Evolutionary conservation across 2,888 invertebrate genomes (phyloP).

Genomic region (Eupithecia tripunctaria): DNA sequence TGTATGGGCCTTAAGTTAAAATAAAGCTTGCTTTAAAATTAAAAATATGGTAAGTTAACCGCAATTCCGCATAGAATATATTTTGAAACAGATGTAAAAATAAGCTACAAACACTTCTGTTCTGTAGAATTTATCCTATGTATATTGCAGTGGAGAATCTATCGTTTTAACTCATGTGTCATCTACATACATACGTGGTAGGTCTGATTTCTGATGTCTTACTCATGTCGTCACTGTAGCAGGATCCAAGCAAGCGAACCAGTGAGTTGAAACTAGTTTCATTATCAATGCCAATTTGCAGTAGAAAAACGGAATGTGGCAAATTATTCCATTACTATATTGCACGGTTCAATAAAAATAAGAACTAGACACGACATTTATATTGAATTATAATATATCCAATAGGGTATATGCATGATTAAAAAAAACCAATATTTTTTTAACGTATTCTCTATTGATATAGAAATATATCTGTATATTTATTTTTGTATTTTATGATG

Average conservation of each 20-base stretch:
- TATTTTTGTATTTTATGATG: too few relatives aligned
- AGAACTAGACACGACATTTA: not conserved
- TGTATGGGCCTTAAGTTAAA: too few relatives aligned
- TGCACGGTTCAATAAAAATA: slow-evolving; percentile 2
- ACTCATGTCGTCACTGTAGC: slow-evolving; percentile 29
- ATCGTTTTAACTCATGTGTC: slow-evolving; percentile 68
- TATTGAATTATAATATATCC: not conserved
- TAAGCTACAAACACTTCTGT: slow-evolving; percentile 46
- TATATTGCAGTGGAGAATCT: slow-evolving; percentile 75
- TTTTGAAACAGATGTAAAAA: not conserved
- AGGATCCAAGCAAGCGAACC: slow-evolving; percentile 26
- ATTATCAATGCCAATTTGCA: not conserved
- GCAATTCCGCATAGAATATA: not conserved
- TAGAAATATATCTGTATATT: too few relatives aligned
- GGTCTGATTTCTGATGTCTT: slow-evolving; percentile 37
- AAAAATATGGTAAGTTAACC: not conserved
- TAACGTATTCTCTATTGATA: too few relatives aligned
- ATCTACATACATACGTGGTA: slow-evolving; percentile 65
- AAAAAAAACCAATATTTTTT: too few relatives aligned
- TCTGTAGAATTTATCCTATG: slow-evolving; percentile 58
- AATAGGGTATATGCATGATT: too few relatives aligned
- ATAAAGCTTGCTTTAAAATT: not conserved
- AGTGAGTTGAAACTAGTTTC: not conserved
- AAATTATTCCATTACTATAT: not conserved
- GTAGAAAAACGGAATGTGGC: not conserved